These are phyloP conservation scores for Zelostemma sp. DNA, from an alignment of 1,140 invertebrate species.

Conservation along the genomic window DNA sequence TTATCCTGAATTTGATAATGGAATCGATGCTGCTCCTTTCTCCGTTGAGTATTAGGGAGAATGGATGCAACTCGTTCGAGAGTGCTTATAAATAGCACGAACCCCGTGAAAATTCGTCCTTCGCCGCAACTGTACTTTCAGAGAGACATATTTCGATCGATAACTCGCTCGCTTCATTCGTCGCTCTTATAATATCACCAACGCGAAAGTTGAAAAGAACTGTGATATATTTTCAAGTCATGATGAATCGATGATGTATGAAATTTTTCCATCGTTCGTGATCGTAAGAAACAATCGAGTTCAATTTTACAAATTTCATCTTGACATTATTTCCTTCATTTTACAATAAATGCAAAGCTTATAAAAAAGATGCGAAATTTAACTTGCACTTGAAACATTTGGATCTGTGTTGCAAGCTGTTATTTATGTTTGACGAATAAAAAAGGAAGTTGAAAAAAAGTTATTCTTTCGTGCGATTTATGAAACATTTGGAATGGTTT, in stretches of 20 bases:
- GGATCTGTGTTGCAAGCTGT: too few species aligned
- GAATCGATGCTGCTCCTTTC: conserved; percentile 36
- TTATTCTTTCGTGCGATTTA: too few species aligned
- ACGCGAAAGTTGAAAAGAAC: conserved; percentile 26
- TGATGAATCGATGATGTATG: conserved; percentile 13
- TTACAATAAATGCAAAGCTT: too few species aligned
- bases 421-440: too few species aligned
- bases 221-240: conserved; percentile 18
- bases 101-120: conserved; percentile 49
- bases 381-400: too few species aligned
- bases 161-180: conserved; percentile 38
- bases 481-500: too few species aligned
- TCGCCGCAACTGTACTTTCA: conserved; percentile 42
- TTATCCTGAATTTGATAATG: conserved; percentile 39
- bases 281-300: not conserved
- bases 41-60: conserved; percentile 23
- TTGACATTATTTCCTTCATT: too few species aligned
- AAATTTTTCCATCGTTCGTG: conserved; percentile 20
- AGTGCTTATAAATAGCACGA: conserved; percentile 48
- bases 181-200: conserved; percentile 8
- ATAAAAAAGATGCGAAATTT: too few species aligned
- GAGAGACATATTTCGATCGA: conserved; percentile 44
- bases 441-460: too few species aligned
- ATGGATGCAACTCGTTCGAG: conserved; percentile 42
- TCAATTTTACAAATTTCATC: too few species aligned